Base-by-base conservation (phyloP, 2,888 invertebrate species). In the Acholoe squamosa region DNA sequence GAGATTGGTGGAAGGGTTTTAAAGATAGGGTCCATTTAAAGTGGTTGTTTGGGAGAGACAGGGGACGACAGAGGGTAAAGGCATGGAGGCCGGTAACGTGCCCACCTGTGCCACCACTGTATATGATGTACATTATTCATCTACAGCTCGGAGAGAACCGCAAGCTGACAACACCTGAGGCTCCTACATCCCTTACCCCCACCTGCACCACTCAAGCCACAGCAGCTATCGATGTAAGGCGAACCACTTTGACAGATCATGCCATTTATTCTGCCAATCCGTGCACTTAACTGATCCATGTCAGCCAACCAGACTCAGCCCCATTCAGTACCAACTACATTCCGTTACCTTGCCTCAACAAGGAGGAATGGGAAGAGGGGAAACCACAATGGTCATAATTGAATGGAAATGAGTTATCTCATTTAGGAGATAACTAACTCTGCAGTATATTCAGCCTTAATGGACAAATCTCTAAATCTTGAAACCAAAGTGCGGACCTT, bases 71-170 rank as follows among this genome's bases (percentile, higher is more conserved):
- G 71, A 28, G 14, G 71, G 71, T 14, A 28, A 71, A 28, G 25
- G 71, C 25, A 28, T 3, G 25, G 71, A 0, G n/a, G 31, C 28
- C 28, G 71, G 71, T 71, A 71, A 1, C 71, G 71, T 25, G 16
- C 71, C 71, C 71, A 71, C 71, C 71, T 71, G 71, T 71, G 71
- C 71, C 10, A 43, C 5, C 28, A 28, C 28, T 14, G 71, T 25
- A 71, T 71, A 31, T 71, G 12, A 28, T 71, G 71, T 71, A 71
- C 71, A 71, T 71, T 71, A 71, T 71, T 71, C 71, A 71, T 71
- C 71, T 28, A 14, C 71, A 71, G 71, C 71, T 71, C 71, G 14
- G 71, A 71, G 71, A 71, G 28, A 71, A 7, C 71, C 71, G 28
- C 28, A n/a, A 28, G 71, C 28, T 25, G 71, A 14, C 71, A 14